Percentiles rank a stretch among this genome's conserved stretches.
phyloP scores from a whole-genome alignment of 2,888 invertebrate genomes.

The Trachelus iudaicus region DNA sequence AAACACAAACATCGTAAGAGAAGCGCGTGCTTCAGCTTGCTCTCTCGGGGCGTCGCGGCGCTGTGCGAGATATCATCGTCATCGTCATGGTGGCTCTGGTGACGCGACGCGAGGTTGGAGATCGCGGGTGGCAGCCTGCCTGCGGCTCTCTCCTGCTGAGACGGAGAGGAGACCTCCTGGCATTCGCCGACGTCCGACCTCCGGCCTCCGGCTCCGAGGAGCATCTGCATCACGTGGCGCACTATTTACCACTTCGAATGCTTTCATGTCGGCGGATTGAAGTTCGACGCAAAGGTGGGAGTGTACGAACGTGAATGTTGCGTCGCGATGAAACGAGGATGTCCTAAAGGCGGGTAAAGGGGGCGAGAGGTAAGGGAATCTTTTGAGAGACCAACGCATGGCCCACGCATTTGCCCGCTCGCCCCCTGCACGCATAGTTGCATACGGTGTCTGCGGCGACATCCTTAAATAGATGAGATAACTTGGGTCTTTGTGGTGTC shows the following conservation, averaged over 20 bases:
- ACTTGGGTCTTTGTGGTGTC: not conserved
- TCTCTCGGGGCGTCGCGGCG: not conserved
- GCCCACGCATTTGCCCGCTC: not conserved
- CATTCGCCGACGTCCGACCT: not conserved
- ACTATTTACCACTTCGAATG: not conserved
- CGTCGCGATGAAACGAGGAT: not conserved
- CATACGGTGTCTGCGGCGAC: not conserved
- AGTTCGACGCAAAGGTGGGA: not conserved
- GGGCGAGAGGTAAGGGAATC: not conserved
- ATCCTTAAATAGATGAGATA: not conserved
- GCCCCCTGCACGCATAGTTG: not conserved
- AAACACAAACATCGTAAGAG: not conserved
- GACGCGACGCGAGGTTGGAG: not conserved
- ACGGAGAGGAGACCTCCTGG: not conserved
- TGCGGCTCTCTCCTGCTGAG: not conserved
- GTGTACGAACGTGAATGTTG: not conserved
- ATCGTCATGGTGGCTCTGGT: not conserved
- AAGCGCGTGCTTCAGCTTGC: not conserved
- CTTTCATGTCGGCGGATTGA: not conserved
- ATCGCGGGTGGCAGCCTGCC: not conserved
- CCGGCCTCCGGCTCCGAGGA: not conserved
- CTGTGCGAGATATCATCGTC: not conserved
- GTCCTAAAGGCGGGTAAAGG: not conserved
- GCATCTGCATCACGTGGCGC: not conserved
- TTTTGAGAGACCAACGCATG: not conserved